These are phyloP conservation scores for Axea sp. DNA, from an alignment of 2,888 invertebrate genomes.

Conservation along the genomic window DNA sequence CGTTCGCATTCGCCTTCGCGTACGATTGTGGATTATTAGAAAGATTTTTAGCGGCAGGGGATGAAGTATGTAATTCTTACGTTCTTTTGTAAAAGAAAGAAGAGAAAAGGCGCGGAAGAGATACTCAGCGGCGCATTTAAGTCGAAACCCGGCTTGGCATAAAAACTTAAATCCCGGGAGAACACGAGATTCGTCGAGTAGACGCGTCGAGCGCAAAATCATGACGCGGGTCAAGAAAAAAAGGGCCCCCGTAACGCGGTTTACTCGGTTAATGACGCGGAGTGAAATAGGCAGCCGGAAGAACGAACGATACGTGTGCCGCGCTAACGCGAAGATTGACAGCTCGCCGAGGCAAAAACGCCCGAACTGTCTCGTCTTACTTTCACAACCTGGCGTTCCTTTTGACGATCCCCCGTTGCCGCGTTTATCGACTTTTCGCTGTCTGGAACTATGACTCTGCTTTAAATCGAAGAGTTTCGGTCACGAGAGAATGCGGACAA, in stretches of 20 bases:
- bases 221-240: constrained; percentile 16
- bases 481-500: constrained; percentile 35
- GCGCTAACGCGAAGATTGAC: constrained; percentile 35
- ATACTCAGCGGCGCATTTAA: constrained; percentile 8
- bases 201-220: constrained; percentile 18
- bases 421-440: constrained; percentile 49
- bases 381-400: constrained; percentile 14
- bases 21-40: too few species aligned
- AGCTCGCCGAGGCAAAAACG: constrained; percentile 16
- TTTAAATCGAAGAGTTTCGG: constrained; percentile 29
- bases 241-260: constrained; percentile 8
- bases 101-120: neutral
- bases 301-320: constrained; percentile 5
- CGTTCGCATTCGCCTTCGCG: too few species aligned
- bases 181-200: constrained; percentile 13
- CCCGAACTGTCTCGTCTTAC: constrained; percentile 25
- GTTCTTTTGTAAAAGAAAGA: neutral
- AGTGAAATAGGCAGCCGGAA: constrained; percentile 30
- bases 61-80: too few species aligned
- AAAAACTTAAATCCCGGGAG: constrained; percentile 26
- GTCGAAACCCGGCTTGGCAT: neutral
- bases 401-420: constrained; percentile 20
- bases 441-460: constrained; percentile 37
- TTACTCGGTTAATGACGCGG: constrained; percentile 40
- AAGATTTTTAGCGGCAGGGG: too few species aligned